Evolutionary conservation across 2,888 invertebrate species (phyloP).

Genomic region (Hemithea aestivaria): DNA sequence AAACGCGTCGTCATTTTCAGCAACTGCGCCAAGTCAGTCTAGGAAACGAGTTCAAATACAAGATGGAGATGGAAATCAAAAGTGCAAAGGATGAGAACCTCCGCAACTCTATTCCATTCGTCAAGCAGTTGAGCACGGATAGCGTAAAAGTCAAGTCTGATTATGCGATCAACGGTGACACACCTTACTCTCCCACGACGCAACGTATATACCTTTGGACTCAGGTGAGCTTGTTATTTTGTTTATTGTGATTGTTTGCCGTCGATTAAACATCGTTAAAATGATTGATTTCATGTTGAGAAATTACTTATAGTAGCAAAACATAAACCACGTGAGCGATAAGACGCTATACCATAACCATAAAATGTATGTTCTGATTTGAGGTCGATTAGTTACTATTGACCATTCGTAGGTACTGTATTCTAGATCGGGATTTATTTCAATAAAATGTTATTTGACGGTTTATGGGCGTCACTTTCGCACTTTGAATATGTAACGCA

Average conservation of each 20-base stretch:
- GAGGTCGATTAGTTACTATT: conserved; percentile 18
- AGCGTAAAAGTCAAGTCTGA: conserved; percentile 76
- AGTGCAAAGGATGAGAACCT: conserved; percentile 80
- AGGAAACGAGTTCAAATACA: conserved; percentile 81
- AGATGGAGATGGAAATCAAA: conserved; percentile 83
- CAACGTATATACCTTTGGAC: conserved; percentile 71
- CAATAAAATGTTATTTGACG: neutral
- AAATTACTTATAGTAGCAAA: conserved; percentile 17
- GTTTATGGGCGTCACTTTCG: conserved; percentile 2
- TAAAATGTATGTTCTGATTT: conserved; percentile 21
- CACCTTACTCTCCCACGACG: conserved; percentile 74
- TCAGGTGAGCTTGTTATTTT: conserved; percentile 54
- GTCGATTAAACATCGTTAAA: neutral
- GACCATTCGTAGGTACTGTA: neutral
- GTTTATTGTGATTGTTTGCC: neutral
- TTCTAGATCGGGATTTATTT: neutral
- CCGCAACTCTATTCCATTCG: conserved; percentile 80
- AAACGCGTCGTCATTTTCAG: conserved; percentile 80
- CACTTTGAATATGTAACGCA: conserved; percentile 11
- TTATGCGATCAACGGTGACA: conserved; percentile 62
- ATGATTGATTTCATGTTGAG: conserved; percentile 5
- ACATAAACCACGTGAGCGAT: conserved; percentile 24
- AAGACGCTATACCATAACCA: conserved; percentile 25
- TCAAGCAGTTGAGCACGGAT: conserved; percentile 80
- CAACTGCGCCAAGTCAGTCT: conserved; percentile 81